These are phyloP conservation scores for Plumapathes pennacea DNA, from an alignment of 92 coral and sea anemone species.

Conservation along the genomic window DNA sequence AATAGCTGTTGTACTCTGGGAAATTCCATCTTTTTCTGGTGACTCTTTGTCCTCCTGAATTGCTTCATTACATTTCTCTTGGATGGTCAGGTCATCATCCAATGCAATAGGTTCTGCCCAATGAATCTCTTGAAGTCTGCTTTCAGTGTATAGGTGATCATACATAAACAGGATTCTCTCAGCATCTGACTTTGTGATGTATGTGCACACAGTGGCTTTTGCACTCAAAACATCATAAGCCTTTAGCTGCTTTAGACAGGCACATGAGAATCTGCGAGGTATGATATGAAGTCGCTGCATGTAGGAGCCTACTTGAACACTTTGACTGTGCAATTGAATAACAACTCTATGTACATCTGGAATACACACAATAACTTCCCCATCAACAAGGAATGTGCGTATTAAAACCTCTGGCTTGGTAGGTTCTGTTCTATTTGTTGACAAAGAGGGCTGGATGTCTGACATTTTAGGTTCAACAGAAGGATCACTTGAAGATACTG, in stretches of 20 bases:
- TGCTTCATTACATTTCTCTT: not conserved
- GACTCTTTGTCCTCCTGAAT: not conserved
- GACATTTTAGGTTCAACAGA: no score
- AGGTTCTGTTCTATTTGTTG: slow-evolving; percentile 11
- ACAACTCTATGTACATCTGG: slow-evolving; percentile 80
- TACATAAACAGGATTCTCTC: slow-evolving; percentile 75
- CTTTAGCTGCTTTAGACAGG: slow-evolving; percentile 63
- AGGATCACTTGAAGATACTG: no score
- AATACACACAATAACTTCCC: slow-evolving; percentile 64
- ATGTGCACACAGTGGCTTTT: slow-evolving; percentile 79
- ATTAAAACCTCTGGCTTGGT: slow-evolving; percentile 21
- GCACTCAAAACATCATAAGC: slow-evolving; percentile 66
- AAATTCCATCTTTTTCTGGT: not conserved
- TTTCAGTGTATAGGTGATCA: slow-evolving; percentile 23
- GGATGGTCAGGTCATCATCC: slow-evolving; percentile 20
- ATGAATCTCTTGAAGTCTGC: slow-evolving; percentile 41
- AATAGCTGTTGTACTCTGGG: slow-evolving; percentile 29
- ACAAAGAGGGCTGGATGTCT: slow-evolving; percentile 5
- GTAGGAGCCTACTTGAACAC: slow-evolving; percentile 80
- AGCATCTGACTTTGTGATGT: slow-evolving; percentile 75
- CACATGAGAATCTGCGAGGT: slow-evolving; percentile 65
- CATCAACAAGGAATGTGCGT: slow-evolving; percentile 64
- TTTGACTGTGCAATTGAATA: slow-evolving; percentile 70
- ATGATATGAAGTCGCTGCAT: slow-evolving; percentile 65
- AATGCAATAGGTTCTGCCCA: slow-evolving; percentile 67